phyloP scores from a whole-genome alignment of 2,797 vertebrate species.

The Corythornis leucogaster region DNA sequence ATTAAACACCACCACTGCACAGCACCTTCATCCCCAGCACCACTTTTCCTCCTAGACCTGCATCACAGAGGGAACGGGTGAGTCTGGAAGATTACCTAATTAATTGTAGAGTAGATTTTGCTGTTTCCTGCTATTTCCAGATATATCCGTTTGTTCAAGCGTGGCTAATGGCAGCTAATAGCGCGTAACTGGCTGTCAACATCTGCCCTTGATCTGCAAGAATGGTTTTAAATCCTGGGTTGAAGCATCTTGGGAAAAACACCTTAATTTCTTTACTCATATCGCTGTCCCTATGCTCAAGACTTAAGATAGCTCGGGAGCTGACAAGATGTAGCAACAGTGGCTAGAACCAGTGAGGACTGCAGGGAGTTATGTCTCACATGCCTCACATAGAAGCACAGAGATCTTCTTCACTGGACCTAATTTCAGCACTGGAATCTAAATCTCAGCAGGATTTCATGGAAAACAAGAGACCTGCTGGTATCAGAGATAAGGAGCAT shows the following conservation, averaged over 20 bases:
- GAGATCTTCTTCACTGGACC: not conserved
- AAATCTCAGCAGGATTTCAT: not conserved
- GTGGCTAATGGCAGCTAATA: not conserved
- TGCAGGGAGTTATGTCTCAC: not conserved
- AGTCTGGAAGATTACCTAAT: not conserved
- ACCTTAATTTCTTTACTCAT: not conserved
- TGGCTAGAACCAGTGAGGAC: not conserved
- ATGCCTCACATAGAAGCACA: not conserved
- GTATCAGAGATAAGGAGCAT: not conserved
- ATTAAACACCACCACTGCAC: too few species aligned
- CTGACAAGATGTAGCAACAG: not conserved
- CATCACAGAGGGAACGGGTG: not conserved
- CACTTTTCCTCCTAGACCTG: too few species aligned
- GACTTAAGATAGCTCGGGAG: not conserved
- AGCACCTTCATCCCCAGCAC: not conserved
- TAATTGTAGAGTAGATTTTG: not conserved
- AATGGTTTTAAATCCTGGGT: not conserved
- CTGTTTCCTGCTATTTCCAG: not conserved
- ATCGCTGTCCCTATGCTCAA: not conserved
- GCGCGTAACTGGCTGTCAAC: not conserved
- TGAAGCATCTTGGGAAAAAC: not conserved
- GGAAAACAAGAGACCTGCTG: not conserved
- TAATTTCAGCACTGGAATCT: not conserved
- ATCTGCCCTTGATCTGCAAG: not conserved
- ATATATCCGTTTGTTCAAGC: not conserved